Conservation (phyloP, 2,888 invertebrate species). For the Lithophane leautieri region DNA sequence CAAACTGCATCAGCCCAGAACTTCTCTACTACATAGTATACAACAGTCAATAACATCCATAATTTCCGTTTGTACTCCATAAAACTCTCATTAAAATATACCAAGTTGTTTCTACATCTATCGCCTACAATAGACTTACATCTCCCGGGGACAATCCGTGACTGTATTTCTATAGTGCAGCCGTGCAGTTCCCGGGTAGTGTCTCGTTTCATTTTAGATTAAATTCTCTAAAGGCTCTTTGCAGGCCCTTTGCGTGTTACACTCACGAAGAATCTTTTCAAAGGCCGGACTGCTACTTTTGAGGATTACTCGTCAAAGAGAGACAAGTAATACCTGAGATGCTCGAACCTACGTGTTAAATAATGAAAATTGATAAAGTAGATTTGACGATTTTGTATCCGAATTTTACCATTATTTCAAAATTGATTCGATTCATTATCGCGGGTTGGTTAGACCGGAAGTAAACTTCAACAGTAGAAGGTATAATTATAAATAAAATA, state of each 20-base stretch:
- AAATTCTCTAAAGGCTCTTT: constrained; percentile 39
- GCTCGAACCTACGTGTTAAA: neutral
- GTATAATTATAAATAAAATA: neutral
- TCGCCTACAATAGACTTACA: constrained; percentile 21
- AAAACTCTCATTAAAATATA: constrained; percentile 18
- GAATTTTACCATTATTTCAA: neutral
- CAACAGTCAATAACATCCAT: neutral
- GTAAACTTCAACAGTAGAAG: neutral
- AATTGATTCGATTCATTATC: neutral
- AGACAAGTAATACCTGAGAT: constrained; percentile 1
- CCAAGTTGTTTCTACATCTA: constrained; percentile 7
- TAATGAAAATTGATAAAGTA: neutral
- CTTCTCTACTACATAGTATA: neutral
- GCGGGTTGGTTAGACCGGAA: neutral
- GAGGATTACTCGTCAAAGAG: constrained; percentile 28
- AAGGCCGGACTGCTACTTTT: constrained; percentile 28
- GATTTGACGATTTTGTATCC: neutral
- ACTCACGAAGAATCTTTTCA: constrained; percentile 21
- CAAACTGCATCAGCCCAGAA: neutral
- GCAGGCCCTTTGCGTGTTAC: constrained; percentile 32
- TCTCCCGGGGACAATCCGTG: constrained; percentile 39
- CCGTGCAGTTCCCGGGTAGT: constrained; percentile 22
- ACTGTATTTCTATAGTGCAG: constrained; percentile 38
- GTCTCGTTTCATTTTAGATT: constrained; percentile 47
- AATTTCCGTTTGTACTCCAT: neutral